Conservation (phyloP, 2,888 invertebrate species). For the Tricholauxania praeusta region DNA sequence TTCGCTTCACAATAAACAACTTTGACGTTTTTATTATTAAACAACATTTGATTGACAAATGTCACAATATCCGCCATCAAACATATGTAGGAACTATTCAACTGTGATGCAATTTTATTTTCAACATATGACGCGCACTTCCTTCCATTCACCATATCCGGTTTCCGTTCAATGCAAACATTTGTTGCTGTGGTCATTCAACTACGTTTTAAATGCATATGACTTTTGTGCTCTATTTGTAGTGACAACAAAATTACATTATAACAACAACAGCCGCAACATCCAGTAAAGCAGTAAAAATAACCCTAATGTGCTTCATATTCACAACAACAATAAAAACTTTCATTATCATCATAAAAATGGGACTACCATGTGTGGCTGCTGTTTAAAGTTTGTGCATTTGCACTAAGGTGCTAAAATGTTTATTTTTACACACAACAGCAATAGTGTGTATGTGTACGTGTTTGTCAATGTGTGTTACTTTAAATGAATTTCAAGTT, state of each 20-base stretch:
- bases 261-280: constrained; percentile 11
- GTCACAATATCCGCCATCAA: no score
- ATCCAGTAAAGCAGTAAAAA: constrained; percentile 12
- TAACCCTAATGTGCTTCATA: background rate
- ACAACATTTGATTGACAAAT: no score
- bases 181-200: no score
- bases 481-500: constrained; percentile 11
- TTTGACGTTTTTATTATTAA: no score
- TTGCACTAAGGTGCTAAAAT: constrained; percentile 8
- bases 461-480: constrained; percentile 18
- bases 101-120: no score
- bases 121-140: no score
- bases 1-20: no score
- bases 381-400: background rate
- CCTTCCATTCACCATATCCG: no score
- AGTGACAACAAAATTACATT: background rate
- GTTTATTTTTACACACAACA: no score
- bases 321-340: background rate
- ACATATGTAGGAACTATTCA: no score
- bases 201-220: no score
- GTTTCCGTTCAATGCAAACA: no score
- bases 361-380: background rate
- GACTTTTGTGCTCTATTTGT: background rate
- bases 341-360: background rate
- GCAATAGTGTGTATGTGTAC: background rate